Evolutionary conservation across 2,113 vertebrate species (phyloP), one percentile per base, ranked within the genome.

Genomic region (Dunckerocampus dactyliophorus): DNA sequence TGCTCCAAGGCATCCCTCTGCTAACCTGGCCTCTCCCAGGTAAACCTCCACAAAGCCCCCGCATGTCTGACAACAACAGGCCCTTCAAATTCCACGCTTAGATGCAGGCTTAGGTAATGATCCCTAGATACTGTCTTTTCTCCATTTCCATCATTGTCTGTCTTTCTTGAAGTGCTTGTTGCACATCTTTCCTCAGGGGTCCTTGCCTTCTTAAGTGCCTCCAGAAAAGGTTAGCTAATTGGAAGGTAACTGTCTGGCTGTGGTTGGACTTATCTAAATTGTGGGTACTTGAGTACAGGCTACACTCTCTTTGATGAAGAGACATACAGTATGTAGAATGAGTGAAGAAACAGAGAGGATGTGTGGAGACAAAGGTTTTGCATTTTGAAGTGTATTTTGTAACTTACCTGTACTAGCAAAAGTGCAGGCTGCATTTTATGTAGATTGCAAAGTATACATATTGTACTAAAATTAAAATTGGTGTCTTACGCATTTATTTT

Each of bases 211-310:
- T 86, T 84, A 88, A 89, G 84, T 88, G 84, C 72, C 80, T 84
- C 72, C 84, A 87, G 86, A 88, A 89, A 91, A 90, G 89, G 86
- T 90, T 88, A 86, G 88, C 5, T 5, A 28, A 28, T 79, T 83
- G 78, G 79, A 78, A 90, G 85, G 88, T 89, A 90, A 90, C 90
- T 90, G 87, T 90, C 82, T 84, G 87, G 85, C 82, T 85, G 84
- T 82, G 80, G 78, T 82, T 46, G 34, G 73, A 76, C 80, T 89
- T 89, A 88, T 87, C 82, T 86, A 89, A 89, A 91, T 89, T 87
- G 85, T 73, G 67, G 70, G 81, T 79, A 77, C 82, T 88, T 88
- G 72, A 86, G 67, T 66, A 66, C 61, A 71, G 82, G 76, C 68
- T 75, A 72, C 66, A 75, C 74, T 79, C 83, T 61, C 65, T 79